phyloP scores from a whole-genome alignment of 2,888 invertebrate species.

The Latrodectus hesperus region DNA sequence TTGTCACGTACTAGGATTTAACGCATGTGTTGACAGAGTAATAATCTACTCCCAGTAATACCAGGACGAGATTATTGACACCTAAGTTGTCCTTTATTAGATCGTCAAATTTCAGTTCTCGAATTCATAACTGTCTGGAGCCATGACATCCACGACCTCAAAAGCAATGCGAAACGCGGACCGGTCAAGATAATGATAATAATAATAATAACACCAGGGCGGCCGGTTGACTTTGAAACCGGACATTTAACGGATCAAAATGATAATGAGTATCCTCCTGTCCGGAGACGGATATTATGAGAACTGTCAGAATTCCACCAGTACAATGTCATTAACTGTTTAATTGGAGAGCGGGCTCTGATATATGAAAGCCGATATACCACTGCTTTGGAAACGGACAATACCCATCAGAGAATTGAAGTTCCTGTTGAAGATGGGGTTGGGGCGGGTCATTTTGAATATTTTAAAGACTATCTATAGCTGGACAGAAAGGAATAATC shows the following conservation, averaged over 20 bases:
- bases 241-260: constrained; percentile 58
- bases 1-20: neutral
- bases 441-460: constrained; percentile 29
- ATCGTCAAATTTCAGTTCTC: constrained; percentile 14
- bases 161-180: neutral
- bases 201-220: neutral
- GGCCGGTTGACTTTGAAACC: constrained; percentile 13
- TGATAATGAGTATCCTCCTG: constrained; percentile 58
- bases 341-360: constrained; percentile 41
- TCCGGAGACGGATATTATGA: constrained; percentile 48
- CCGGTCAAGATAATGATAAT: neutral
- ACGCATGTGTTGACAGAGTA: neutral
- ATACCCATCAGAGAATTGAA: neutral
- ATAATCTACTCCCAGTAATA: neutral
- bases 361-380: constrained; percentile 35
- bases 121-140: constrained; percentile 29
- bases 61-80: neutral
- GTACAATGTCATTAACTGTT: constrained; percentile 64
- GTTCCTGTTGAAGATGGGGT: constrained; percentile 2
- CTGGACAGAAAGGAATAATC: neutral
- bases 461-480: constrained; percentile 28
- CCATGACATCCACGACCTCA: constrained; percentile 4
- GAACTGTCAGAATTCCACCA: constrained; percentile 60
- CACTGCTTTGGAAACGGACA: constrained; percentile 7
- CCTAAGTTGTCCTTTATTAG: neutral